Conservation (phyloP, 2,113 vertebrate genomes). For the Crotophaga sulcirostris region DNA sequence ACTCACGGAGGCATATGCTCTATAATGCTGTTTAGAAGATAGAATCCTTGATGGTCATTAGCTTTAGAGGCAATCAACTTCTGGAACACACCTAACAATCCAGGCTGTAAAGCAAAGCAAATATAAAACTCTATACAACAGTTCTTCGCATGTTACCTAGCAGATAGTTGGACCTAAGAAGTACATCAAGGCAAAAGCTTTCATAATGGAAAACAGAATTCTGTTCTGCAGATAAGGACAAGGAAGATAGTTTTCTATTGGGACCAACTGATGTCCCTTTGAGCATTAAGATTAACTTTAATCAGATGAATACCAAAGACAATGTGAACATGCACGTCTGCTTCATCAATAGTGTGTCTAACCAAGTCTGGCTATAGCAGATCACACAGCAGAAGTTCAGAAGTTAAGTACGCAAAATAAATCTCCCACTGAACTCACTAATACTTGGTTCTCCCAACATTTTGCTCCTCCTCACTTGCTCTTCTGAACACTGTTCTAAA, state of each 20-base stretch:
- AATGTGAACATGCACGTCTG: neutral
- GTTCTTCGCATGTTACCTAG: neutral
- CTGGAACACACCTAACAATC: constrained; percentile 95
- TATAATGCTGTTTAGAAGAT: constrained; percentile 95
- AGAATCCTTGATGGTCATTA: constrained; percentile 98
- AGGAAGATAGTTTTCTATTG: neutral
- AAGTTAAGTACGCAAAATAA: neutral
- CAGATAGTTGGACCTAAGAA: neutral
- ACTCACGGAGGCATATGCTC: constrained; percentile 97
- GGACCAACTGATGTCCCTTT: neutral
- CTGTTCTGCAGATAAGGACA: neutral
- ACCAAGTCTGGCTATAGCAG: neutral
- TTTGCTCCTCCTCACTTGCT: neutral
- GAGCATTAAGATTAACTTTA: neutral
- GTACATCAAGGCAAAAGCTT: neutral
- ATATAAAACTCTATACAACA: neutral
- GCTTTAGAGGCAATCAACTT: constrained; percentile 97
- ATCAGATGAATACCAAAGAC: neutral
- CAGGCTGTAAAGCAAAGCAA: constrained; percentile 81
- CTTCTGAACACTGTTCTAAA: neutral
- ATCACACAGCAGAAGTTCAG: neutral
- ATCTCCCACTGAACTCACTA: neutral
- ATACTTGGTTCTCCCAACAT: neutral
- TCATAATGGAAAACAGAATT: neutral
- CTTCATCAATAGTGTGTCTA: neutral